Conservation (phyloP, 2,888 invertebrate species). For the Hetaerina titia region DNA sequence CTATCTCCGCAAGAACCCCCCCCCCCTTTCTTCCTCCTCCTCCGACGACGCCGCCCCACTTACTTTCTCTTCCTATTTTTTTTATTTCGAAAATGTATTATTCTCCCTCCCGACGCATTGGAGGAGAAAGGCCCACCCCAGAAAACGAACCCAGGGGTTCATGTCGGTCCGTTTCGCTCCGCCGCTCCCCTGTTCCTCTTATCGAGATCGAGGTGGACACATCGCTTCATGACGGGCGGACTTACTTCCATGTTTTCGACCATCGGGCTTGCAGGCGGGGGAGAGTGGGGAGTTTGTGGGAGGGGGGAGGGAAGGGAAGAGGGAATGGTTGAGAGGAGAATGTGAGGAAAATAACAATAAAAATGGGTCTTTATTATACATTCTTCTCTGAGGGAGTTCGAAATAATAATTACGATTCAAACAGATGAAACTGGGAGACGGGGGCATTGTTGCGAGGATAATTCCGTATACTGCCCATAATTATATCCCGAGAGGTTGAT, state of each 20-base stretch:
- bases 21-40: neutral
- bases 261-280: conserved; percentile 22
- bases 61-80: neutral
- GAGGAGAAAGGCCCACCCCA: neutral
- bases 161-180: conserved; percentile 36
- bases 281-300: neutral
- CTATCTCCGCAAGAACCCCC: neutral
- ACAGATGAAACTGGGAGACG: conserved; percentile 44
- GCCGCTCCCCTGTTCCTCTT: neutral
- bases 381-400: conserved; percentile 22
- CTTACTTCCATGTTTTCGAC: neutral
- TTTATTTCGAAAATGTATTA: neutral
- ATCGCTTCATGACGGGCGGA: conserved; percentile 21
- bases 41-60: neutral
- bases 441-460: conserved; percentile 58
- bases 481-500: conserved; percentile 23
- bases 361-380: conserved; percentile 28
- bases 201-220: conserved; percentile 46
- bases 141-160: neutral
- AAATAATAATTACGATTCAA: conserved; percentile 59
- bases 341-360: conserved; percentile 21
- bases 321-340: conserved; percentile 45
- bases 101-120: conserved; percentile 1
- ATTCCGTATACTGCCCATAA: conserved; percentile 57
- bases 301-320: conserved; percentile 53